Conservation (phyloP, 2,113 vertebrate species). For the Paracyprichromis sp. region DNA sequence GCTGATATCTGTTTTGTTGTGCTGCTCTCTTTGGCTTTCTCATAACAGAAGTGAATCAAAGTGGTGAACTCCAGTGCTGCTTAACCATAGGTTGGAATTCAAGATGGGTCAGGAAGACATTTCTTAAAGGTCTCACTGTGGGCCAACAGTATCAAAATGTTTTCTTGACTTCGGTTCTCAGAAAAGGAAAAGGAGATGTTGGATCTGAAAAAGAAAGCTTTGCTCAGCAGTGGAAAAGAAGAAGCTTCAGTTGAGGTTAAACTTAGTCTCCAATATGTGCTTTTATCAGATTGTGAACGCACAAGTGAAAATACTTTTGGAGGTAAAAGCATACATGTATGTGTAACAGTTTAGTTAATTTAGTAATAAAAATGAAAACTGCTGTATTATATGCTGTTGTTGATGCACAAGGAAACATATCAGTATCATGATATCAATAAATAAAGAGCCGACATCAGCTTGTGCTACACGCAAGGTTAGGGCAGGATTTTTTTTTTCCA, state of each 20-base stretch:
- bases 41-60: neutral
- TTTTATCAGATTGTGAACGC: neutral
- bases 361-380: neutral
- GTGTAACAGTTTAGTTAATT: neutral
- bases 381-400: neutral
- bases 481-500: neutral
- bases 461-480: neutral
- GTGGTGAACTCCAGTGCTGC: neutral
- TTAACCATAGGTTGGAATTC: neutral
- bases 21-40: neutral
- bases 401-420: neutral
- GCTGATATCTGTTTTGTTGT: neutral
- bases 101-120: neutral
- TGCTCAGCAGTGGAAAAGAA: neutral
- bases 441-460: neutral
- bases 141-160: neutral
- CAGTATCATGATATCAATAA: neutral
- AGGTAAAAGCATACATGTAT: neutral
- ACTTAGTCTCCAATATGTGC: neutral
- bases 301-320: neutral
- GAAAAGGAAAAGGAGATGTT: neutral
- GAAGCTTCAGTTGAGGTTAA: neutral
- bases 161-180: slow-evolving; percentile 1
- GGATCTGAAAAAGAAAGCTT: neutral
- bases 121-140: neutral